Conservation (phyloP, 2,888 invertebrate genomes). For the Apoderus coryli region DNA sequence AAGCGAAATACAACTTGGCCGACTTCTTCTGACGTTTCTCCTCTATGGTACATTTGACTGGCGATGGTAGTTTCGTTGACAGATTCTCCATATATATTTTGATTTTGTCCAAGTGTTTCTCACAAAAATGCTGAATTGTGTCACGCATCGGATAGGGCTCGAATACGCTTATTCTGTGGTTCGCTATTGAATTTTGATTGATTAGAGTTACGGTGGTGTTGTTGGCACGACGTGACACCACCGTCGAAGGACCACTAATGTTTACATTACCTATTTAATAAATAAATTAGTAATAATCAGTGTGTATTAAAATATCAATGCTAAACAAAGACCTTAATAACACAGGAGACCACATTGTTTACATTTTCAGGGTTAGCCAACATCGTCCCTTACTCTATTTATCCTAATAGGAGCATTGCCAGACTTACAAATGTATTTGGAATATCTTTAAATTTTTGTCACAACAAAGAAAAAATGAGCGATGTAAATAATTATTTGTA, state of each 20-base stretch:
- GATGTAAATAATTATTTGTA: too few relatives aligned
- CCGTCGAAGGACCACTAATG: constrained; percentile 47
- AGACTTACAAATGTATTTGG: too few relatives aligned
- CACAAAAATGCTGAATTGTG: constrained; percentile 90
- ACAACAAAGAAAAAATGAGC: too few relatives aligned
- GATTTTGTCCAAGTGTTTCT: constrained; percentile 85
- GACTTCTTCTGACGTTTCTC: constrained; percentile 76
- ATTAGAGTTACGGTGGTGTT: constrained; percentile 69
- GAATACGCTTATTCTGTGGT: constrained; percentile 63
- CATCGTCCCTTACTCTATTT: too few relatives aligned
- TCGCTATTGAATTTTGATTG: constrained; percentile 30
- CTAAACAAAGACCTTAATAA: not conserved
- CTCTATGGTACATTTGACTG: constrained; percentile 87
- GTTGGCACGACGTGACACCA: constrained; percentile 43
- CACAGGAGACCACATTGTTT: too few relatives aligned
- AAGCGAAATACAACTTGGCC: constrained; percentile 78
- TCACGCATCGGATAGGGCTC: constrained; percentile 86
- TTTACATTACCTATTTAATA: constrained; percentile 35
- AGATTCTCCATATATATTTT: constrained; percentile 83
- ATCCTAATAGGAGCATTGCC: too few relatives aligned
- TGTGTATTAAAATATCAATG: constrained; percentile 1
- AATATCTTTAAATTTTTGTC: too few relatives aligned
- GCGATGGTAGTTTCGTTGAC: constrained; percentile 71
- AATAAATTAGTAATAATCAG: constrained; percentile 10
- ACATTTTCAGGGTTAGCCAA: too few relatives aligned